phyloP scores from a whole-genome alignment of 2,888 invertebrate species.

The Linnaemya tessellans region DNA sequence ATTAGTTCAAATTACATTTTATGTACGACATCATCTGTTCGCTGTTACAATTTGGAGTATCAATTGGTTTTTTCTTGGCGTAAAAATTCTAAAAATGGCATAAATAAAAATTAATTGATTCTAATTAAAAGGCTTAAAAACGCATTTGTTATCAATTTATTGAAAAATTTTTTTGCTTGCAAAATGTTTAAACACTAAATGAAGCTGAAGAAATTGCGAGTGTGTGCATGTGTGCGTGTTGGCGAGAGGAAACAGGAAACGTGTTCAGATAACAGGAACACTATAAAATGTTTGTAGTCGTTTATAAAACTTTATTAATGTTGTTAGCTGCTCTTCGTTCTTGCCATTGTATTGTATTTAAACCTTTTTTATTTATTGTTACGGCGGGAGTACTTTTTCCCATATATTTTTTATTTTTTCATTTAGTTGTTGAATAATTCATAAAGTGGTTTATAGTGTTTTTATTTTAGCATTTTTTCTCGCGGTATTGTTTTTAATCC shows the following conservation, averaged over 20 bases:
- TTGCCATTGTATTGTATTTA: slow-evolving; percentile 5
- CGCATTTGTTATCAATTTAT: slow-evolving; percentile 67
- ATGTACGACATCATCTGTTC: slow-evolving; percentile 30
- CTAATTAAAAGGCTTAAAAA: slow-evolving; percentile 71
- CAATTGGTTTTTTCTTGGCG: slow-evolving; percentile 15
- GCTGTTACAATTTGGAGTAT: background rate
- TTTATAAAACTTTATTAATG: slow-evolving; percentile 29
- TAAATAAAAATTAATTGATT: slow-evolving; percentile 64
- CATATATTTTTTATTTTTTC: slow-evolving; percentile 32
- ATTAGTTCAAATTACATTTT: background rate
- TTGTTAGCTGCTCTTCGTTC: slow-evolving; percentile 15
- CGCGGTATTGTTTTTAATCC: slow-evolving; percentile 54
- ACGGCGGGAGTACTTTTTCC: slow-evolving; percentile 31
- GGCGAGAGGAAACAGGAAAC: slow-evolving; percentile 36
- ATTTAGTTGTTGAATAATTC: slow-evolving; percentile 50
- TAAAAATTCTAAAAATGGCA: slow-evolving; percentile 39
- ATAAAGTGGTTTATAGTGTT: slow-evolving; percentile 44
- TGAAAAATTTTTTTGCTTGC: slow-evolving; percentile 25
- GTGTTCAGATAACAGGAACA: background rate
- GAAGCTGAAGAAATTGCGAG: background rate
- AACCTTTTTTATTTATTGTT: slow-evolving; percentile 56
- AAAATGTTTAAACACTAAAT: slow-evolving; percentile 7
- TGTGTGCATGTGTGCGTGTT: background rate
- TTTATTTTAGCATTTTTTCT: slow-evolving; percentile 13
- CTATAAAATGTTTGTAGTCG: slow-evolving; percentile 15